Evolutionary conservation across 2,113 vertebrate genomes (phyloP).

Genomic region (Rhabdomys dilectus): DNA sequence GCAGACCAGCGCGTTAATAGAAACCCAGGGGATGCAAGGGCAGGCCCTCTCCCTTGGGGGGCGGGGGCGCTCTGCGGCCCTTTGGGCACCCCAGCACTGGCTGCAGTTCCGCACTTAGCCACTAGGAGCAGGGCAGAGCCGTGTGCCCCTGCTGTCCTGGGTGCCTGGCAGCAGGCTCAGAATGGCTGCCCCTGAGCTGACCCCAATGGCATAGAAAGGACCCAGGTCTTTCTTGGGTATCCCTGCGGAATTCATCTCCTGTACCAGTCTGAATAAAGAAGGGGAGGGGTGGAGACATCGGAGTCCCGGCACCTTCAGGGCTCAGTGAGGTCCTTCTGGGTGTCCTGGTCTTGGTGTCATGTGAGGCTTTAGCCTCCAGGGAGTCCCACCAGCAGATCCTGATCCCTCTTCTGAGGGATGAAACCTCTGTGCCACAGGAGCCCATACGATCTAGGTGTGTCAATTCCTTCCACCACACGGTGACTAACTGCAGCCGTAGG

Average conservation of each 20-base stretch:
- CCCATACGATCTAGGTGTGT: background rate
- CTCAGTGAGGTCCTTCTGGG: too few relatives aligned
- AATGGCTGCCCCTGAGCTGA: background rate
- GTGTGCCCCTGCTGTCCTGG: too few relatives aligned
- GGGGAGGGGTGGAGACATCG: background rate
- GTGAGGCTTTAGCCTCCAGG: background rate
- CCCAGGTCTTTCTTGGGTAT: background rate
- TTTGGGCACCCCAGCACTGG: background rate
- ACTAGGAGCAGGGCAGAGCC: background rate
- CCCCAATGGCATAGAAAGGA: too few relatives aligned
- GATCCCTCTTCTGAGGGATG: background rate
- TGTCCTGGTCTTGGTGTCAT: accelerated
- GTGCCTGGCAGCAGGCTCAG: background rate
- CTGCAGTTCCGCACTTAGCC: background rate
- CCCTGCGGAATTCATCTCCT: background rate
- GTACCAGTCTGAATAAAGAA: background rate
- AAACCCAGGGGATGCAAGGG: background rate
- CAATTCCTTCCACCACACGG: background rate
- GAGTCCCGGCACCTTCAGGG: background rate
- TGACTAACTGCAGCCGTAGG: background rate
- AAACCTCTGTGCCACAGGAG: background rate
- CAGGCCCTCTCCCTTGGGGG: background rate
- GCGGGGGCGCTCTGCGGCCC: background rate
- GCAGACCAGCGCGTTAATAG: background rate
- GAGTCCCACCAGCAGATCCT: background rate